phyloP scores from a whole-genome alignment of 37 sponge, comb jelly and placozoan species.

The Bolinopsis microptera region DNA sequence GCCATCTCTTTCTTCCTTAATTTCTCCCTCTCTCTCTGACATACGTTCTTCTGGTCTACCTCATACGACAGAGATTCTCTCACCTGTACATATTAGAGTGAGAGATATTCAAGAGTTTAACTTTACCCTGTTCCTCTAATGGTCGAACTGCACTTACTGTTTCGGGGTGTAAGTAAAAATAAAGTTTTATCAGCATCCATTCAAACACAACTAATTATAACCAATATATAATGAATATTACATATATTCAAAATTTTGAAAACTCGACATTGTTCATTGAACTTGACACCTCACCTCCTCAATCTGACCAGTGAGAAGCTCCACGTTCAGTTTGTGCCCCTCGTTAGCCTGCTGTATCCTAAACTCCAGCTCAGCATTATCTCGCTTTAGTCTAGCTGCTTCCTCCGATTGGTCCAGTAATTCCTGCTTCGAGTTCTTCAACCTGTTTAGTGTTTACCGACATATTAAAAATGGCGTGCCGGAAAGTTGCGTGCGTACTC shows the following conservation, averaged over 20 bases:
- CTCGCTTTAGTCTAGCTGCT: slow-evolving; percentile 49
- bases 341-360: slow-evolving; percentile 53
- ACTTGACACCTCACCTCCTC: slow-evolving; percentile 58
- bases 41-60: slow-evolving; percentile 24
- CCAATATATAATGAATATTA: too few species aligned
- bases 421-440: slow-evolving; percentile 62
- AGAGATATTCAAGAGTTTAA: too few species aligned
- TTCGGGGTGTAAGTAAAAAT: too few species aligned
- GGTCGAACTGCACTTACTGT: too few species aligned
- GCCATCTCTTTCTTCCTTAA: slow-evolving; percentile 36
- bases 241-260: too few species aligned
- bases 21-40: slow-evolving; percentile 62
- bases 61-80: slow-evolving; percentile 34
- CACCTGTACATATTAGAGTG: not conserved
- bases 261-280: too few species aligned
- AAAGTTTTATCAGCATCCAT: too few species aligned
- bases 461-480: not conserved
- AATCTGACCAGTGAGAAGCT: slow-evolving; percentile 47
- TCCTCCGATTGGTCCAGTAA: slow-evolving; percentile 55
- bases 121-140: too few species aligned
- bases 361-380: slow-evolving; percentile 59
- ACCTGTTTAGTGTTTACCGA: slow-evolving; percentile 5
- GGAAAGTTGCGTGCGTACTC: too few species aligned
- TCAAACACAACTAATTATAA: too few species aligned
- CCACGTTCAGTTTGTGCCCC: slow-evolving; percentile 66